Conservation (phyloP, 2,888 invertebrate genomes). For the Amiota mariae region DNA sequence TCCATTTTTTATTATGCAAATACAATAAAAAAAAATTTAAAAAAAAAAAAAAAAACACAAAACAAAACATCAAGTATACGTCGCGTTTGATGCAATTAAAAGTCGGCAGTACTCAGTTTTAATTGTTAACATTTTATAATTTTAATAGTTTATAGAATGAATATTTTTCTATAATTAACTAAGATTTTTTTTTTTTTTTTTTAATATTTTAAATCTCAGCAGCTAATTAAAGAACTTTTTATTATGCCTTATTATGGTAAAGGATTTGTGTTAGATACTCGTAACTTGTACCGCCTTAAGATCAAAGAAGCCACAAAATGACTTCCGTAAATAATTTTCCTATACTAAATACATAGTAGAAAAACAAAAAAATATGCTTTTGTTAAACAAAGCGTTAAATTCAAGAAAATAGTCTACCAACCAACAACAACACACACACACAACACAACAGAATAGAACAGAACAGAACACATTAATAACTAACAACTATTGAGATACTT, state of each 20-base stretch:
- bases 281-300: neutral
- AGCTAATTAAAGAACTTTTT: constrained; percentile 6
- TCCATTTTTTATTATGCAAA: constrained; percentile 8
- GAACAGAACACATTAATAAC: neutral
- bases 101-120: neutral
- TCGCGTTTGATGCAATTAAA: constrained; percentile 29
- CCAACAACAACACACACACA: neutral
- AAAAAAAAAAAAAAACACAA: constrained; percentile 10
- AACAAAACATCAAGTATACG: constrained; percentile 44
- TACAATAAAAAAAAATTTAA: no score
- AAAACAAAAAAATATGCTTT: neutral
- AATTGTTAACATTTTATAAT: no score
- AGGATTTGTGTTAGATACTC: neutral
- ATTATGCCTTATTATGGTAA: constrained; percentile 27
- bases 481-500: neutral
- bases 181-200: no score
- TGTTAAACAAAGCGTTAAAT: constrained; percentile 18
- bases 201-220: no score
- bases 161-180: no score
- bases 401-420: neutral
- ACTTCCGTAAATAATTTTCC: constrained; percentile 23
- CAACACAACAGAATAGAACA: no score
- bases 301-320: constrained; percentile 27
- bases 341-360: neutral
- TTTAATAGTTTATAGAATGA: no score